Percentiles rank a stretch among this genome's conserved stretches.
These are phyloP conservation scores for Protonemura montana DNA, from an alignment of 2,888 invertebrate species.

Conservation along the genomic window DNA sequence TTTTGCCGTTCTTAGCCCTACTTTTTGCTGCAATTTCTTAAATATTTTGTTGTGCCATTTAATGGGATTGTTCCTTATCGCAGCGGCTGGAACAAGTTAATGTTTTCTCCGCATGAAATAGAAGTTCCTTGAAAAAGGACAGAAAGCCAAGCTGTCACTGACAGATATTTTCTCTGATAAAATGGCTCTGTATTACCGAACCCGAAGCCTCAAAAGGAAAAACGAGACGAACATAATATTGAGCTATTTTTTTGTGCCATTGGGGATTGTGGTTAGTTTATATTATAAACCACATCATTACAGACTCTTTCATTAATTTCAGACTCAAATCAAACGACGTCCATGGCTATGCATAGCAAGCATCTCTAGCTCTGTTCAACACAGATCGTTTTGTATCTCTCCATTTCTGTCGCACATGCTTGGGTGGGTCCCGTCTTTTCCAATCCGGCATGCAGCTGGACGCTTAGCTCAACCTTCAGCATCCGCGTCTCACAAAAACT, in stretches of 20 bases:
- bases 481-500: conserved; percentile 38
- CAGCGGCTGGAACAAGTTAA: not conserved
- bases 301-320: not conserved
- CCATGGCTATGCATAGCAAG: not conserved
- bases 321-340: not conserved
- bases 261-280: not conserved
- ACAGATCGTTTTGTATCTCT: not conserved
- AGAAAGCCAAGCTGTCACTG: not conserved
- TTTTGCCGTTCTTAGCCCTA: not conserved
- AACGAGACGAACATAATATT: not conserved
- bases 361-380: conserved; percentile 18
- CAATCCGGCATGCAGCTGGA: conserved; percentile 33
- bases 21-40: conserved; percentile 20
- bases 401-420: conserved; percentile 23
- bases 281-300: conserved; percentile 1
- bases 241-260: too few relatives aligned
- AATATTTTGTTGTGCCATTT: conserved; percentile 23
- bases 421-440: conserved; percentile 24
- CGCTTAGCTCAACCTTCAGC: conserved; percentile 35
- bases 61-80: conserved; percentile 13
- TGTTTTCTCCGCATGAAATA: not conserved
- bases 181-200: not conserved
- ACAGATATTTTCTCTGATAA: not conserved
- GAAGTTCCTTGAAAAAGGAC: not conserved
- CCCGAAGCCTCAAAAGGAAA: not conserved